Evolutionary conservation across 2,888 invertebrate species (phyloP).

Genomic region (Drosophila subquinaria): DNA sequence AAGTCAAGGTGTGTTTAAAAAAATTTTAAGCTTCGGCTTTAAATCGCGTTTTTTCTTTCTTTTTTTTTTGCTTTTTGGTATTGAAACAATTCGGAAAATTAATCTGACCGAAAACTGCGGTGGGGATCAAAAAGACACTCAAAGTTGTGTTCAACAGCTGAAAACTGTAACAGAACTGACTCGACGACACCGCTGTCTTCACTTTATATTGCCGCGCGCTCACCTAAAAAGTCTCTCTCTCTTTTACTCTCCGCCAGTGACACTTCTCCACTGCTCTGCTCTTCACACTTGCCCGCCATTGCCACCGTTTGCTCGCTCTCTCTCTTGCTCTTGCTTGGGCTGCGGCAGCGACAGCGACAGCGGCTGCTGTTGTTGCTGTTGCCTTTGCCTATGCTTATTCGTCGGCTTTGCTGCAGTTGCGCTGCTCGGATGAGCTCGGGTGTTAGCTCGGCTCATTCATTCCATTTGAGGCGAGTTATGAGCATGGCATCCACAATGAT

Average conservation of each 20-base stretch:
- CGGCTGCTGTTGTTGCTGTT: conserved; percentile 20
- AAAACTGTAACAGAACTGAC: conserved; percentile 84
- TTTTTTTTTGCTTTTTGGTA: conserved; percentile 20
- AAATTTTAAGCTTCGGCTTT: conserved; percentile 20
- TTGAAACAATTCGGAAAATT: conserved; percentile 36
- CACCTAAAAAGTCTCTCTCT: conserved; percentile 8
- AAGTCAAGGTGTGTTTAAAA: conserved; percentile 61
- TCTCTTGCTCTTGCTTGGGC: conserved; percentile 3
- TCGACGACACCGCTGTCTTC: conserved; percentile 62
- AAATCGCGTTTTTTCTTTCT: conserved; percentile 20
- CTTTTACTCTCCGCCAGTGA: conserved; percentile 8
- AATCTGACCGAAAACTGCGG: not conserved
- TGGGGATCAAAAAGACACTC: conserved; percentile 12
- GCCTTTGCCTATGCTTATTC: conserved; percentile 8
- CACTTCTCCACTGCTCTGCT: conserved; percentile 8
- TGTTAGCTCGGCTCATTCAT: conserved; percentile 13
- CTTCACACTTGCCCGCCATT: not conserved
- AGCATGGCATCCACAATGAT: conserved; percentile 16
- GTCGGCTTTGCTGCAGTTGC: conserved; percentile 12
- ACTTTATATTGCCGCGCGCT: conserved; percentile 73
- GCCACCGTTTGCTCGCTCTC: conserved; percentile 10
- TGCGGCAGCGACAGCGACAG: conserved; percentile 6
- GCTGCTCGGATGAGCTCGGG: conserved; percentile 14
- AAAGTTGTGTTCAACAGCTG: conserved; percentile 83
- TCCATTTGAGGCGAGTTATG: conserved; percentile 16